phyloP scores from a whole-genome alignment of 2,888 invertebrate species.

The Eugnorisma glareosa region DNA sequence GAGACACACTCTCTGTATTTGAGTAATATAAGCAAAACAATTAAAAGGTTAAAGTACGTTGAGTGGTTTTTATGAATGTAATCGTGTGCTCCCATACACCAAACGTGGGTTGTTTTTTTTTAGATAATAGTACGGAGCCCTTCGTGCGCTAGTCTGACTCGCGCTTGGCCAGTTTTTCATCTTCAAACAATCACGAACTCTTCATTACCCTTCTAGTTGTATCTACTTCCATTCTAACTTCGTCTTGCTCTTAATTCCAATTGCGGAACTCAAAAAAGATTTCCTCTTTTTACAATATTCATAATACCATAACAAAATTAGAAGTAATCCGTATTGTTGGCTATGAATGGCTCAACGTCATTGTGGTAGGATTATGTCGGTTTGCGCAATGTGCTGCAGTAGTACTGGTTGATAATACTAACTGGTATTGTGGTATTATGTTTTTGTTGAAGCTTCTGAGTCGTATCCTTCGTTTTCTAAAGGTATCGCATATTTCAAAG shows the following conservation, averaged over 20 bases:
- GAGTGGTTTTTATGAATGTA: too few relatives aligned
- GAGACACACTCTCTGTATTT: too few relatives aligned
- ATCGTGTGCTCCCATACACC: too few relatives aligned
- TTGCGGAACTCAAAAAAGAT: slow-evolving; percentile 8
- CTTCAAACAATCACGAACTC: not conserved
- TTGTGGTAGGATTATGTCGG: slow-evolving; percentile 56
- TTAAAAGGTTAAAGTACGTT: too few relatives aligned
- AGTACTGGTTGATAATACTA: slow-evolving; percentile 17
- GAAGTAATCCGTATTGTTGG: slow-evolving; percentile 59
- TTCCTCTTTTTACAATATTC: slow-evolving; percentile 28
- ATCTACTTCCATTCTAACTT: not conserved
- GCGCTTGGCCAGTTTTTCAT: too few relatives aligned
- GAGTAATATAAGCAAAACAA: too few relatives aligned
- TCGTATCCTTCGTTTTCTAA: slow-evolving; percentile 22
- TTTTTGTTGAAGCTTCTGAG: slow-evolving; percentile 44
- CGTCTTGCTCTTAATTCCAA: not conserved
- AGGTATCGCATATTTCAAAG: not conserved
- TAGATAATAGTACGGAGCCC: too few relatives aligned
- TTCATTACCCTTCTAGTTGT: not conserved
- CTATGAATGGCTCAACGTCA: slow-evolving; percentile 40
- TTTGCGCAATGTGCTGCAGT: slow-evolving; percentile 56
- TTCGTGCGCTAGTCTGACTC: too few relatives aligned
- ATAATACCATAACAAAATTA: slow-evolving; percentile 50
- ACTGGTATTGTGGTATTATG: slow-evolving; percentile 25
- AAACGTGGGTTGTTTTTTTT: too few relatives aligned